Evolutionary conservation across 2,113 vertebrate species (phyloP).

Genomic region (Hipposideros armiger): DNA sequence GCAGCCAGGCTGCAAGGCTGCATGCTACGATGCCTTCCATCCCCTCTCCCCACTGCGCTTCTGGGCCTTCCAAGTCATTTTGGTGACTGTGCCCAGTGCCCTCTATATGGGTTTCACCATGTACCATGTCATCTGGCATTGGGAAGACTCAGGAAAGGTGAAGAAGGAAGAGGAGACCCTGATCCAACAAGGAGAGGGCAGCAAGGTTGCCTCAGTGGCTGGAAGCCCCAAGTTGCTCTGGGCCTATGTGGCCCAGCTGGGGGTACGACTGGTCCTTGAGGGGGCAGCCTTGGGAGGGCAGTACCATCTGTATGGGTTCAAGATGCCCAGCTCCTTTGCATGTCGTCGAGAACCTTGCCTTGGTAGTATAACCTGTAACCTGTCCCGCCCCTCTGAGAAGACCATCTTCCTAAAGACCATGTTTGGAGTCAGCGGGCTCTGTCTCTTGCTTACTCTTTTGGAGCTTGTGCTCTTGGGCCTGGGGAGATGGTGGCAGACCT

Average conservation of each 20-base stretch:
- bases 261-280: conserved; percentile 68
- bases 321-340: conserved; percentile 55
- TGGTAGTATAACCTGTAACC: conserved; percentile 63
- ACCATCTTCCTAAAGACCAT: conserved; percentile 73
- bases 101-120: conserved; percentile 65
- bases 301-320: conserved; percentile 74
- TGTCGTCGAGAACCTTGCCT: conserved; percentile 77
- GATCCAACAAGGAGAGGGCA: not conserved
- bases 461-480: conserved; percentile 75
- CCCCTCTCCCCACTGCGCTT: conserved; percentile 76
- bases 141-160: conserved; percentile 62
- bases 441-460: conserved; percentile 67
- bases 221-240: conserved; percentile 60
- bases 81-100: conserved; percentile 68
- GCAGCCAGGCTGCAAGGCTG: conserved; percentile 68
- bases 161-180: conserved; percentile 28
- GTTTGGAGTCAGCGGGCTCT: conserved; percentile 75
- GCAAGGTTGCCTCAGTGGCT: not conserved
- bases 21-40: conserved; percentile 70
- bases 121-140: conserved; percentile 57
- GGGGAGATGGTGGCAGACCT: conserved; percentile 39
- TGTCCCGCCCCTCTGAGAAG: conserved; percentile 76
- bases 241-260: conserved; percentile 74
- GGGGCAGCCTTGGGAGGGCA: conserved; percentile 65
- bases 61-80: conserved; percentile 76